A percentile compares a stretch with the other conserved stretches of the same genome.
These are phyloP conservation scores for Linhomoeus sp. DNA, from an alignment of 2,888 invertebrate species.

Conservation along the genomic window DNA sequence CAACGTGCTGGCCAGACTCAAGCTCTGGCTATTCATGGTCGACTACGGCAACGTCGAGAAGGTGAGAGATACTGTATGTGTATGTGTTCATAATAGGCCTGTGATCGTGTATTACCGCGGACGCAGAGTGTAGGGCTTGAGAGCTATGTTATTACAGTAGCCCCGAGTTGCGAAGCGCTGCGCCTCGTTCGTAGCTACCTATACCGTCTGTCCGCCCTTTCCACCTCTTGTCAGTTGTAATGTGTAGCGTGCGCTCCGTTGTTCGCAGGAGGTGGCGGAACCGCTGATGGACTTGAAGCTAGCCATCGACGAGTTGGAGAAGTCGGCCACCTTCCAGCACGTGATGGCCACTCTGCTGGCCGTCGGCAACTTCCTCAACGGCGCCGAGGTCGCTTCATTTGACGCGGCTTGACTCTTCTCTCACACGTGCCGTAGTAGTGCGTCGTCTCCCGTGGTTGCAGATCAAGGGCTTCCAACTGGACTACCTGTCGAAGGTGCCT, in stretches of 20 bases:
- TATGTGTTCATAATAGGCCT: too few relatives aligned
- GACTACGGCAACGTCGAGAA: conserved; percentile 90
- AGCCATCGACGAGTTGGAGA: conserved; percentile 71
- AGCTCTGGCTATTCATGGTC: conserved; percentile 92
- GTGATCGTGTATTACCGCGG: too few relatives aligned
- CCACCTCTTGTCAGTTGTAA: background rate
- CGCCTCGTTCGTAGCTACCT: too few relatives aligned
- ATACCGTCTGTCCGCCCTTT: background rate
- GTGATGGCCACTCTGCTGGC: conserved; percentile 79
- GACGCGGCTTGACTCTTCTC: conserved; percentile 29
- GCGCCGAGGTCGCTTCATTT: too few relatives aligned
- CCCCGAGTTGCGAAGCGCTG: background rate
- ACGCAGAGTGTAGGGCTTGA: too few relatives aligned
- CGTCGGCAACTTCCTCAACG: conserved; percentile 88
- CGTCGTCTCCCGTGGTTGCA: too few relatives aligned
- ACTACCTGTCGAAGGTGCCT: conserved; percentile 65
- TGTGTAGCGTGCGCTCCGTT: too few relatives aligned
- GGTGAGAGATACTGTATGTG: too few relatives aligned
- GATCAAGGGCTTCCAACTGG: conserved; percentile 89
- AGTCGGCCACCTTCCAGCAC: conserved; percentile 78
- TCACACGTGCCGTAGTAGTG: background rate
- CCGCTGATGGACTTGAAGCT: conserved; percentile 95
- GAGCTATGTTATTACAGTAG: background rate
- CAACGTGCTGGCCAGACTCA: conserved; percentile 63
- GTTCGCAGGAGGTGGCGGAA: conserved; percentile 87